phyloP scores from a whole-genome alignment of 2,888 invertebrate genomes.

The Drosophila sordidula region DNA sequence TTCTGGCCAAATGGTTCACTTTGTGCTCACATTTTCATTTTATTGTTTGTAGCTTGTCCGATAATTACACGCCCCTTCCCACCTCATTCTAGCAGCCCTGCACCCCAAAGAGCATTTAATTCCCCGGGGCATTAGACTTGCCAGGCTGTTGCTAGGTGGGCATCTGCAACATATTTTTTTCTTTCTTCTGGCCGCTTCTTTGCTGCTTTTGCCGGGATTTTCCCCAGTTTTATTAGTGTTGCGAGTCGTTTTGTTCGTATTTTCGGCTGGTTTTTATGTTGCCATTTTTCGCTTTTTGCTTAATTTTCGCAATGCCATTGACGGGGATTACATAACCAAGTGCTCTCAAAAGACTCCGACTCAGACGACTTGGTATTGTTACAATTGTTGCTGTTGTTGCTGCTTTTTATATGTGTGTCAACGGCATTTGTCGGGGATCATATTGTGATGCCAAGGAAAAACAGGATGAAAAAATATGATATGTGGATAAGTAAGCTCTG shows the following conservation, averaged over 20 bases:
- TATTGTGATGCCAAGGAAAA: constrained; percentile 24
- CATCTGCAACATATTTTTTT: constrained; percentile 10
- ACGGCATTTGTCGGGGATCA: constrained; percentile 31
- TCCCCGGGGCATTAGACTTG: constrained; percentile 52
- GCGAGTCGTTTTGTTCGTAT: constrained; percentile 38
- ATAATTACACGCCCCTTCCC: constrained; percentile 42
- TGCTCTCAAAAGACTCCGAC: constrained; percentile 38
- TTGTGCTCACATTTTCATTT: constrained; percentile 30
- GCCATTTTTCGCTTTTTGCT: constrained; percentile 40
- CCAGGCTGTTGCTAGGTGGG: constrained; percentile 21
- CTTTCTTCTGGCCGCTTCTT: constrained; percentile 9
- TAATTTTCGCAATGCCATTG: constrained; percentile 56
- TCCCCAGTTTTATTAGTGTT: constrained; percentile 42
- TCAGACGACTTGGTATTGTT: constrained; percentile 15
- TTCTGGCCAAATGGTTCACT: constrained; percentile 22
- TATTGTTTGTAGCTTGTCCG: constrained; percentile 42
- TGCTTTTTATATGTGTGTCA: constrained; percentile 26
- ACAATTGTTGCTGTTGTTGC: constrained; percentile 13
- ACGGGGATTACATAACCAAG: constrained; percentile 47
- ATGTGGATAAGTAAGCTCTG: background rate
- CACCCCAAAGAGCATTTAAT: constrained; percentile 41
- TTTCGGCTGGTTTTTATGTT: constrained; percentile 44
- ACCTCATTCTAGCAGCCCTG: background rate
- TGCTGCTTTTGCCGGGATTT: constrained; percentile 18
- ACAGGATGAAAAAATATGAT: constrained; percentile 15